Evolutionary conservation across 2,797 vertebrate species (phyloP).

Genomic region (Pangasius mekongensis): DNA sequence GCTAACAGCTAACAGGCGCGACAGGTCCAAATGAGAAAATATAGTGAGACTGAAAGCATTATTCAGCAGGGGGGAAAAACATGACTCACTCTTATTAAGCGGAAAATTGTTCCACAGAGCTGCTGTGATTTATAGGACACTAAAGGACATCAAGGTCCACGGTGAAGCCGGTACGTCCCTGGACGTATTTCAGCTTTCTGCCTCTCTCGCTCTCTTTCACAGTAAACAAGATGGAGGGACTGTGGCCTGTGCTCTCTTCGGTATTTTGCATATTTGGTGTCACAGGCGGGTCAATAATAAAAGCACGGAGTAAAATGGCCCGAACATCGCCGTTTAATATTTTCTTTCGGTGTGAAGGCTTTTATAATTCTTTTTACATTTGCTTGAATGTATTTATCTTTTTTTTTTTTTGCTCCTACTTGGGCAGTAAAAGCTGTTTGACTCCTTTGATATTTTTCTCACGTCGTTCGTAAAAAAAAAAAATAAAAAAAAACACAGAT

Average conservation of each 20-base stretch:
- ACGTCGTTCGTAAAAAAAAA: no score
- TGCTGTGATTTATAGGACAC: constrained; percentile 32
- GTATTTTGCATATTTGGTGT: background rate
- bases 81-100: constrained; percentile 21
- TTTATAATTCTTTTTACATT: background rate
- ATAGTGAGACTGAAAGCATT: constrained; percentile 16
- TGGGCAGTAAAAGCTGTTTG: no score
- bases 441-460: no score
- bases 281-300: background rate
- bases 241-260: background rate
- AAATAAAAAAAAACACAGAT: no score
- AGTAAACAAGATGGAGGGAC: background rate
- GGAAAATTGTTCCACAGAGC: constrained; percentile 26
- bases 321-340: background rate
- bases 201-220: background rate
- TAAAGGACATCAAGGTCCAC: constrained; percentile 12
- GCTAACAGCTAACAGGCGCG: constrained; percentile 10
- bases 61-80: background rate
- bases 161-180: background rate
- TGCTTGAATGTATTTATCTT: background rate
- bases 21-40: constrained; percentile 2
- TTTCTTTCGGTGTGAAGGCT: background rate
- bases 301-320: background rate
- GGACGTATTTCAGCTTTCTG: background rate
- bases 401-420: no score